Evolutionary conservation across 1,140 invertebrate genomes (phyloP).

Genomic region (Panulirus ornatus): DNA sequence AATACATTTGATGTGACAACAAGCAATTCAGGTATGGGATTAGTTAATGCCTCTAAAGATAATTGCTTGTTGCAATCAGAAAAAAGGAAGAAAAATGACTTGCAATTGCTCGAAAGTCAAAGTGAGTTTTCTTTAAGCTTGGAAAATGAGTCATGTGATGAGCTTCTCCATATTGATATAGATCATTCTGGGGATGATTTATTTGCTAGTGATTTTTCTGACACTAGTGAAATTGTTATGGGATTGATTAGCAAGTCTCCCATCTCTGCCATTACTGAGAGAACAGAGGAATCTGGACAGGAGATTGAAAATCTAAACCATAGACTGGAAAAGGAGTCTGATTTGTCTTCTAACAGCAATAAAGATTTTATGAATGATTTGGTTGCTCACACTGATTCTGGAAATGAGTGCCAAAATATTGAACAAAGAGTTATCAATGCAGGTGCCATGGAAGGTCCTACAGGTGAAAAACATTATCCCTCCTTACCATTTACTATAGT

Average conservation of each 20-base stretch:
- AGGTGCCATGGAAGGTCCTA: neutral
- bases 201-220: conserved; percentile 30
- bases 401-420: conserved; percentile 17
- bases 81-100: neutral
- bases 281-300: conserved; percentile 51
- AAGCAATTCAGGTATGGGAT: neutral
- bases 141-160: conserved; percentile 34
- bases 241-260: conserved; percentile 49
- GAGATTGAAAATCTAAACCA: conserved; percentile 22
- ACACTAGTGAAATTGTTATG: conserved; percentile 39
- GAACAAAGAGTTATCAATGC: neutral
- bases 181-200: conserved; percentile 27
- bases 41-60: neutral
- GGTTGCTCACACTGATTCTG: neutral
- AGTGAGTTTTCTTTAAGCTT: neutral
- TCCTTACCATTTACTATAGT: neutral
- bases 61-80: neutral
- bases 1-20: neutral
- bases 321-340: neutral
- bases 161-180: conserved; percentile 6
- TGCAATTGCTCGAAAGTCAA: neutral
- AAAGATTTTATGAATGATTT: neutral
- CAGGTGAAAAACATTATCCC: neutral
- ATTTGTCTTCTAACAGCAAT: neutral
- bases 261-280: conserved; percentile 52